Evolutionary conservation across 2,797 vertebrate species (phyloP).

Genomic region (Thalassophryne amazonica): DNA sequence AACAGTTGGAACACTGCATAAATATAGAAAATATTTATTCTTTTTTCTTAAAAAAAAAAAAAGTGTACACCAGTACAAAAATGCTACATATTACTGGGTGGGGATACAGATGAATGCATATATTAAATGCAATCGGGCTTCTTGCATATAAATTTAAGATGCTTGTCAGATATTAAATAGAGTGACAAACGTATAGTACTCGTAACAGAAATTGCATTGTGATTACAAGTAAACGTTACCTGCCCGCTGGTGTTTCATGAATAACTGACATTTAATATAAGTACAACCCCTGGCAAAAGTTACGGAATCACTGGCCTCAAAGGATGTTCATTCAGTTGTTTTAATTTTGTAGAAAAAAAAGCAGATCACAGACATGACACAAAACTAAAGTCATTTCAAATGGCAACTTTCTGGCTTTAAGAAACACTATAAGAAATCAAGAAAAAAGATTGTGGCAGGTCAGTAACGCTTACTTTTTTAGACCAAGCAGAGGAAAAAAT

Average conservation of each 20-base stretch:
- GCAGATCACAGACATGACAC: too few species aligned
- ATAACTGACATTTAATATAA: constrained; percentile 39
- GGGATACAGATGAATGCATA: constrained; percentile 67
- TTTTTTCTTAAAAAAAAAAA: constrained; percentile 70
- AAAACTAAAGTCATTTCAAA: too few species aligned
- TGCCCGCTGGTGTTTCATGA: constrained; percentile 39
- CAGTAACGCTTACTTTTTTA: too few species aligned
- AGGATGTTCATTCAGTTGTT: too few species aligned
- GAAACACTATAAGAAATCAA: too few species aligned
- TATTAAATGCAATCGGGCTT: constrained; percentile 76
- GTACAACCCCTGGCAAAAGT: too few species aligned
- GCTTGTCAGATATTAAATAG: constrained; percentile 67
- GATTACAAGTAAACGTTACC: constrained; percentile 44
- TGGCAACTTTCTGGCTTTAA: too few species aligned
- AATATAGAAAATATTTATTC: constrained; percentile 87
- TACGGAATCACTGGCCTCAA: too few species aligned
- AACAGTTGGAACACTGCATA: constrained; percentile 16
- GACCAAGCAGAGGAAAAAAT: too few species aligned
- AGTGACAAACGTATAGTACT: constrained; percentile 46
- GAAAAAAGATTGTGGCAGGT: too few species aligned
- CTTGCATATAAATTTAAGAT: constrained; percentile 70
- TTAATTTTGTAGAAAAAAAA: too few species aligned
- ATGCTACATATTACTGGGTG: constrained; percentile 84
- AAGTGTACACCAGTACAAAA: constrained; percentile 78
- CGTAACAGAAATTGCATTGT: constrained; percentile 60